Evolutionary conservation across 1,140 invertebrate genomes (phyloP).

Genomic region (Drosophila trapezifrons): DNA sequence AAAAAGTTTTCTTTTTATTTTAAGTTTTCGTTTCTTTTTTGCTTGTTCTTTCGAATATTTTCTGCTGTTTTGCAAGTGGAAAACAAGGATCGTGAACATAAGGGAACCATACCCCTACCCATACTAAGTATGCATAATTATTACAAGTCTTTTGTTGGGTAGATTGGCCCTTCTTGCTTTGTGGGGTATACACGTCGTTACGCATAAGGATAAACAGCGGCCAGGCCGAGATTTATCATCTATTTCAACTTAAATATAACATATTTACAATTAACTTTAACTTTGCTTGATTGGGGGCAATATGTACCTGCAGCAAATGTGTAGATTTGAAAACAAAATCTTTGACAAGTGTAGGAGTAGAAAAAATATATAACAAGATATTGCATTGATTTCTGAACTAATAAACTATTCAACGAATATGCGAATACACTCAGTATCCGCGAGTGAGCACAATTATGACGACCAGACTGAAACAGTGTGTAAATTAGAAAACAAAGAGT

Average conservation of each 20-base stretch:
- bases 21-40: slow-evolving; percentile 6
- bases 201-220: slow-evolving; percentile 55
- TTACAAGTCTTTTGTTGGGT: slow-evolving; percentile 37
- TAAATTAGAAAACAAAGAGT: not conserved
- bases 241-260: slow-evolving; percentile 66
- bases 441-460: not conserved
- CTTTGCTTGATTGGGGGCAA: slow-evolving; percentile 32
- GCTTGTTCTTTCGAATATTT: slow-evolving; percentile 2
- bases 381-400: not conserved
- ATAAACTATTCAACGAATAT: not conserved
- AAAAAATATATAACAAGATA: slow-evolving; percentile 5
- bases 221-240: slow-evolving; percentile 67
- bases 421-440: not conserved
- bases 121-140: slow-evolving; percentile 65
- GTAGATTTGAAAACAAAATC: slow-evolving; percentile 20
- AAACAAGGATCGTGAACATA: slow-evolving; percentile 33
- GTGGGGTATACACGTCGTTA: slow-evolving; percentile 25
- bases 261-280: slow-evolving; percentile 67
- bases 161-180: slow-evolving; percentile 26
- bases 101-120: slow-evolving; percentile 42
- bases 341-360: slow-evolving; percentile 4
- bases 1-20: slow-evolving; percentile 49
- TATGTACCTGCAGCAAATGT: slow-evolving; percentile 21
- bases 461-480: not conserved
- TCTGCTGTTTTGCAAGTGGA: slow-evolving; percentile 37